Base-by-base conservation (phyloP, 2,113 vertebrate genomes). In the Seriola dumerili region DNA sequence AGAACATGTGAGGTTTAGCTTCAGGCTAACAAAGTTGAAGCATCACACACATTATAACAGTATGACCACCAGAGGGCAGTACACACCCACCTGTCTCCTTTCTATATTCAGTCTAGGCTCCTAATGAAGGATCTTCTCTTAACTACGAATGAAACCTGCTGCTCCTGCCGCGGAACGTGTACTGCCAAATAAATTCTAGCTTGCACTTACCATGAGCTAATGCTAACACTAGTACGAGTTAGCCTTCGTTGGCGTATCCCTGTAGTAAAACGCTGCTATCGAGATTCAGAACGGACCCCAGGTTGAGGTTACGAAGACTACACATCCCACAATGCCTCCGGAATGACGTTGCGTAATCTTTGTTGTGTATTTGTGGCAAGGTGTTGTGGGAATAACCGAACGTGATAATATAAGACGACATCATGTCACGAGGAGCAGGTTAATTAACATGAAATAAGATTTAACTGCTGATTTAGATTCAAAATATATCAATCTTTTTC, bases 311-410 rank as follows among this genome's bases (percentile, higher is more conserved):
- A 14, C 4, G 32, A 46, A 46, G 62, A 91, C 86, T 89, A 34
- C 84, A 91, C 59, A 21, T 85, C 92, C 91, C 92, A 92, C 11
- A 85, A 88, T 89, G 65, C 90, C 29, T 1, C 9, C 16, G 1
- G 54, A 1, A 13, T 0, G 16, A 58, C 21, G 0, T 83, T 84
- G 57, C 84, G 82, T 88, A 83, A 87, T 83, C 40, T 34, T 29
- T 67, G 76, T 78, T 84, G n/a, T 80, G 65, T 81, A 66, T 57
- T 36, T 54, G 50, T 68, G 86, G 19, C 81, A 55, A 42, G 0
- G 57, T 8, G 0, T 0, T 17, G 44, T 66, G 34, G 82, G 80
- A 79, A 1, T 8, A 38, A 75, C 23, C 2, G 1, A 1, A 32
- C 4, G 3, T 59, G 0, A 10, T 23, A 42, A 1, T 14, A 3